A percentile compares a stretch with the other conserved stretches of the same genome.
These are phyloP conservation scores for Drosophila saltans DNA, from an alignment of 1,140 invertebrate species.

Conservation along the genomic window DNA sequence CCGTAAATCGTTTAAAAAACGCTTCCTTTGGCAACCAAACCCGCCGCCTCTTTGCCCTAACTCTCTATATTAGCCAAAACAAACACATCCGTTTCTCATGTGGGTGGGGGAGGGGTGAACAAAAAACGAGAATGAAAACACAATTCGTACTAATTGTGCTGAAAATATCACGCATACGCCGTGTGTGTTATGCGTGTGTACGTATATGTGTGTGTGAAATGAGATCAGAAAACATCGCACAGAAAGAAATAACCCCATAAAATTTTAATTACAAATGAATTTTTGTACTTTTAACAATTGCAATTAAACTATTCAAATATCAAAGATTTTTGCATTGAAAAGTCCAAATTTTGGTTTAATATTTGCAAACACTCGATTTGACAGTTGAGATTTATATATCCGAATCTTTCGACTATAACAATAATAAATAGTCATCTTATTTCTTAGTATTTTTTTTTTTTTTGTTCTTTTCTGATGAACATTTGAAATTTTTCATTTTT, in stretches of 20 bases:
- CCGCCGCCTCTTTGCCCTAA: background rate
- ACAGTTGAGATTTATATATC: no score
- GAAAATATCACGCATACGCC: conserved; percentile 52
- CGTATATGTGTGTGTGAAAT: conserved; percentile 7
- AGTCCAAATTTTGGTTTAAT: background rate
- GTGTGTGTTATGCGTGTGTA: conserved; percentile 18
- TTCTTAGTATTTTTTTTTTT: no score
- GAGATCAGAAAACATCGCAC: background rate
- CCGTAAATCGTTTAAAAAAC: conserved; percentile 10
- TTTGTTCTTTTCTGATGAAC: no score
- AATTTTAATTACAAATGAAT: conserved; percentile 1
- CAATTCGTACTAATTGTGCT: conserved; percentile 10
- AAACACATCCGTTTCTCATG: background rate
- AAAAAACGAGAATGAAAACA: background rate
- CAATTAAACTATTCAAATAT: background rate
- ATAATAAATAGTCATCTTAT: no score
- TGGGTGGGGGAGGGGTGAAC: background rate
- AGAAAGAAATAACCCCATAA: conserved; percentile 6
- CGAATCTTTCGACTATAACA: no score
- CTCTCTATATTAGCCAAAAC: background rate
- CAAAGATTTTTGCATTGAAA: background rate
- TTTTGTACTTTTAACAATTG: background rate
- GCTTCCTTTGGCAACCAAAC: no score
- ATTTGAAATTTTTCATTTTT: no score
- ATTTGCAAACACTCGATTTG: no score